These are phyloP conservation scores for Cynodonichthys magdalenae DNA, from an alignment of 2,797 vertebrate species.

Conservation along the genomic window DNA sequence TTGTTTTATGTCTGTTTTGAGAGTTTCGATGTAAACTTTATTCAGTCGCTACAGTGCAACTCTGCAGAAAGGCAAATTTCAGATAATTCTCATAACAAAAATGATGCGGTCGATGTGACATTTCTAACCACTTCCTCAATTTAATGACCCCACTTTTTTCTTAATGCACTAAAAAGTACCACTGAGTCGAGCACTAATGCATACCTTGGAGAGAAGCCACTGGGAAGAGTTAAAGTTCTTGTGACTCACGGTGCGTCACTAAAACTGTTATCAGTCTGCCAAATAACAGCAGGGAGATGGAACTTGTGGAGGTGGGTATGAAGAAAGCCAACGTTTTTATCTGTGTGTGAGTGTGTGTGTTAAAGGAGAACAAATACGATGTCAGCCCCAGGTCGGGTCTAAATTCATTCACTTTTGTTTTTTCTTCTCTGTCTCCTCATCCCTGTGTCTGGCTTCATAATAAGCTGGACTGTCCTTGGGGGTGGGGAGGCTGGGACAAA, in stretches of 20 bases:
- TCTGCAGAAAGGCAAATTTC: conserved; percentile 37
- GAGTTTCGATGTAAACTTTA: conserved; percentile 31
- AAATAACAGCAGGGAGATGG: conserved; percentile 26
- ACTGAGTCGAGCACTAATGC: conserved; percentile 14
- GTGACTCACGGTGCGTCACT: conserved; percentile 31
- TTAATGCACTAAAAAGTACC: not conserved
- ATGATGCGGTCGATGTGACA: conserved; percentile 20
- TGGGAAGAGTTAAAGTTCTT: conserved; percentile 22
- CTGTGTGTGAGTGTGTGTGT: conserved; percentile 13
- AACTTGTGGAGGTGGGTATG: conserved; percentile 21
- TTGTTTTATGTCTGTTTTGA: not conserved
- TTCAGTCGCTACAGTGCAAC: conserved; percentile 16
- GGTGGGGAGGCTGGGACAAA: conserved; percentile 49
- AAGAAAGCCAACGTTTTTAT: conserved; percentile 10
- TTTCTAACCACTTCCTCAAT: conserved; percentile 19
- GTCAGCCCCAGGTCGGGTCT: conserved; percentile 37
- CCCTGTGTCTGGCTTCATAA: conserved; percentile 44
- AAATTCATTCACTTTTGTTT: conserved; percentile 47
- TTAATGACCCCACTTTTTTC: conserved; percentile 15
- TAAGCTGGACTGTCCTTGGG: conserved; percentile 38
- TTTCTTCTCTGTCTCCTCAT: conserved; percentile 32
- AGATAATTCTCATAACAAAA: conserved; percentile 22
- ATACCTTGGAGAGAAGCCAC: conserved; percentile 4
- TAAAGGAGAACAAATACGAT: conserved; percentile 41
- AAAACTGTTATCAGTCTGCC: conserved; percentile 27